phyloP scores from a whole-genome alignment of 1,140 invertebrate species.

The Cydia strobilella region DNA sequence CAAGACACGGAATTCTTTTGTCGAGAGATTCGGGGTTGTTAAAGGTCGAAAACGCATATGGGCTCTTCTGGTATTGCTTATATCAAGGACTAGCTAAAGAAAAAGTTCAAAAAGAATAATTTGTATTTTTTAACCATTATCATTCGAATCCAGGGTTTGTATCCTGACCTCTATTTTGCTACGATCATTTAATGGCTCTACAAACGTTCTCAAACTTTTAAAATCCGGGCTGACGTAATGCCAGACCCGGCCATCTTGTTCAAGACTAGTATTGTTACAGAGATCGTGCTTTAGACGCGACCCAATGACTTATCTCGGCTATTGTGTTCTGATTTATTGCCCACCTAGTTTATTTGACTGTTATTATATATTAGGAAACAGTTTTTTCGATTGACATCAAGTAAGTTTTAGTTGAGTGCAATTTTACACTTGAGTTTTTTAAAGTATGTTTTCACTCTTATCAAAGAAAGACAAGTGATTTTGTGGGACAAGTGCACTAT shows the following conservation, averaged over 20 bases:
- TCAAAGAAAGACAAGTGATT: no score
- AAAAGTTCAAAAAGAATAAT: background rate
- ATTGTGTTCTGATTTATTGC: slow-evolving; percentile 27
- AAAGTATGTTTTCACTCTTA: no score
- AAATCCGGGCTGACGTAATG: background rate
- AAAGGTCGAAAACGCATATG: no score
- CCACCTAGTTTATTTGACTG: slow-evolving; percentile 11
- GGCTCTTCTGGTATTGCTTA: no score
- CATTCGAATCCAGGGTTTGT: background rate
- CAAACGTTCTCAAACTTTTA: background rate
- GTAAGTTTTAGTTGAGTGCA: background rate
- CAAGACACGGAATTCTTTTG: no score
- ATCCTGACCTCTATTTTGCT: background rate
- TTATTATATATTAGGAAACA: slow-evolving; percentile 8
- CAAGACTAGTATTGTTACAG: slow-evolving; percentile 3
- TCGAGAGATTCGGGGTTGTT: no score
- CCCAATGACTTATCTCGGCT: slow-evolving; percentile 23
- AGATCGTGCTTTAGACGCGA: slow-evolving; percentile 15
- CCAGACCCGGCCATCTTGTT: slow-evolving; percentile 1
- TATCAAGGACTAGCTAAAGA: no score
- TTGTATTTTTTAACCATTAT: no score
- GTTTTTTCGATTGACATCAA: background rate
- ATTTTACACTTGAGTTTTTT: slow-evolving; percentile 1
- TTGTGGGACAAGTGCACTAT: no score
- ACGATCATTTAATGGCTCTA: background rate